phyloP scores from a whole-genome alignment of 2,113 vertebrate species.

The Pygoscelis antarcticus region DNA sequence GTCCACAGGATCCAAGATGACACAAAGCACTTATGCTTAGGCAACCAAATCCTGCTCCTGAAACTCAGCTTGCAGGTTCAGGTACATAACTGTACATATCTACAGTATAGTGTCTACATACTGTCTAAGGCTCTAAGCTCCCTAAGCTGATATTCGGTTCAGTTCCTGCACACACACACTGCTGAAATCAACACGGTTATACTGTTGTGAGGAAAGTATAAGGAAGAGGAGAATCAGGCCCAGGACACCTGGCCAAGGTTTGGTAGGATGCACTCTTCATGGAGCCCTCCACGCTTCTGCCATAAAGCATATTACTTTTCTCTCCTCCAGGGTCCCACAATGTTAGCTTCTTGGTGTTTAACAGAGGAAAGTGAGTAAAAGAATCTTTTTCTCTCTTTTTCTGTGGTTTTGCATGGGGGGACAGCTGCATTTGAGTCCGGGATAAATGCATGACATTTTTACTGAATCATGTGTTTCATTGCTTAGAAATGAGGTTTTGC shows the following conservation, averaged over 20 bases:
- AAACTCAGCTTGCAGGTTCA: neutral
- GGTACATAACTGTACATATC: neutral
- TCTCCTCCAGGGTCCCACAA: conserved; percentile 77
- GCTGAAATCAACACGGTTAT: neutral
- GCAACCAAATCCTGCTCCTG: neutral
- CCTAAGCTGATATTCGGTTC: neutral
- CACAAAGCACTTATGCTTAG: neutral
- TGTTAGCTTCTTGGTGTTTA: conserved; percentile 75
- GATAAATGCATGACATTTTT: fast-evolving
- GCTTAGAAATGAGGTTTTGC: neutral
- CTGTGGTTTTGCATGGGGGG: neutral
- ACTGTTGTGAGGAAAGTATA: neutral
- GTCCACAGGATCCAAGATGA: neutral
- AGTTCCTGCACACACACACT: neutral
- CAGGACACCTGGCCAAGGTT: neutral
- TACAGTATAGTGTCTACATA: neutral
- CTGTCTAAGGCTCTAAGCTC: neutral
- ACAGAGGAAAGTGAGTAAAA: conserved; percentile 80
- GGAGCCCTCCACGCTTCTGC: neutral
- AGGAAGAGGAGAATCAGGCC: neutral
- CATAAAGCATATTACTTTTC: neutral
- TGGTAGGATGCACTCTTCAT: neutral
- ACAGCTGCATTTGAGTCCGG: neutral
- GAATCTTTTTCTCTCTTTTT: neutral
- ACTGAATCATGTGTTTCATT: neutral